Evolutionary conservation across 2,888 invertebrate species (phyloP), one percentile per base, ranked within the genome.

Genomic region (Melikaiella ostensackeni): DNA sequence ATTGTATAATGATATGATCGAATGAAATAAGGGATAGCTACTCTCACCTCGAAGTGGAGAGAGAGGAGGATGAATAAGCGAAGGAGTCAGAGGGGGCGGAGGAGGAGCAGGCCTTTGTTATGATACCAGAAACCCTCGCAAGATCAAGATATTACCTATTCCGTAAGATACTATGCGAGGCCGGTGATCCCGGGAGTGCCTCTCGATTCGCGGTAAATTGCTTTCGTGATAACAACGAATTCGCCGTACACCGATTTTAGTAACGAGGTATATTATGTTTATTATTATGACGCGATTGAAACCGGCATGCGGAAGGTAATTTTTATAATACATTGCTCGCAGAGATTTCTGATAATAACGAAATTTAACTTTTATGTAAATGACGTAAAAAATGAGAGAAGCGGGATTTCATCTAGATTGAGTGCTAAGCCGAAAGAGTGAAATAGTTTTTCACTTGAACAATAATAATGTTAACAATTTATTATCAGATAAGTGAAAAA

Each of bases 1-100:
- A 74, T 79, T 38, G 64, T 78, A 79, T 87, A 87, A 88, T 86
- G 86, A 87, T 82, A 81, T 86, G 82, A 79, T 78, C 81, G 79
- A 81, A 79, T 77, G 83, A 84, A 85, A 86, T 84, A 84, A 84
- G 80, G 76, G 77, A 77, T 77, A 78, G 75, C 77, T 79, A 82
- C 83, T 82, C 83, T 81, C 82, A 77, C 77, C 42, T 74, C 74
- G 70, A 76, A 57, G 16, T n/a, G 16, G 61, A 59, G 74, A 35
- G 61, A 16, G 21, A 7, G n/a, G n/a, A 59, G 33, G 35, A 30
- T 21, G 33, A 55, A 21, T 55, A 27, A 35, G 61, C 5, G n/a
- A 7, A 38, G n/a, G 21, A 30, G n/a, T 5, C 74, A 61, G 33
- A 62, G 61, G 77, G 80, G 64, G 50, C 42, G 59, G 63, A 63